Evolutionary conservation across 2,888 invertebrate genomes (phyloP), one percentile per base, ranked within the genome.

Genomic region (Melolontha melolontha): DNA sequence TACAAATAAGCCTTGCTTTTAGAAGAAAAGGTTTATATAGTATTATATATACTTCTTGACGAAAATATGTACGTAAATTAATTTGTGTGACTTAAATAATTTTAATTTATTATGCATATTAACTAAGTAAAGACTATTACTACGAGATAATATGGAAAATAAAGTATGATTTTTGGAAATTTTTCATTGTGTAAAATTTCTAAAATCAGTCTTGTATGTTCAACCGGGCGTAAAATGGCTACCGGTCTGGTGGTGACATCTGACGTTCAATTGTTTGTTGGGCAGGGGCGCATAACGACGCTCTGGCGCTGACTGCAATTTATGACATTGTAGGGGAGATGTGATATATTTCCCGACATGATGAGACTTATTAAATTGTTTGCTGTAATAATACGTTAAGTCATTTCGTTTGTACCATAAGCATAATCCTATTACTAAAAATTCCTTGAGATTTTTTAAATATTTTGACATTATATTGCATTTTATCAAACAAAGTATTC

Each of bases 341-440:
- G 71, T 73, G 74, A 76, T 79, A 81, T 81, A 81, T 82, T 79
- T 80, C 76, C 75, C 62, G 72, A 77, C 76, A 79, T 78, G 81
- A 82, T 81, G 81, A 81, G 81, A 82, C 82, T 82, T 82, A 82
- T 83, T 82, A 81, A 81, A 82, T 77, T 78, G 80, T 81, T 81
- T 81, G 79, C 79, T 77, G 75, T 75, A 68, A 78, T 80, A 81
- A 81, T 79, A 72, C 74, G 73, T 74, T 75, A 71, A 72, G 72
- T 72, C 70, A 68, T 70, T 27, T 55, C 17, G 27, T 27, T 50
- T 17, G 34, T 34, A 34, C 34, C 34, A 34, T 34, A 34, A 22
- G 22, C 4, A 22, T n/a, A n/a, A n/a, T 22, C 4, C 34, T 10
- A 34, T 6, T 10, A 34, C 34, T n/a, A 50, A 68, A 71, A 69